phyloP scores from a whole-genome alignment of 2,888 invertebrate genomes.

The Fragum fragum region DNA sequence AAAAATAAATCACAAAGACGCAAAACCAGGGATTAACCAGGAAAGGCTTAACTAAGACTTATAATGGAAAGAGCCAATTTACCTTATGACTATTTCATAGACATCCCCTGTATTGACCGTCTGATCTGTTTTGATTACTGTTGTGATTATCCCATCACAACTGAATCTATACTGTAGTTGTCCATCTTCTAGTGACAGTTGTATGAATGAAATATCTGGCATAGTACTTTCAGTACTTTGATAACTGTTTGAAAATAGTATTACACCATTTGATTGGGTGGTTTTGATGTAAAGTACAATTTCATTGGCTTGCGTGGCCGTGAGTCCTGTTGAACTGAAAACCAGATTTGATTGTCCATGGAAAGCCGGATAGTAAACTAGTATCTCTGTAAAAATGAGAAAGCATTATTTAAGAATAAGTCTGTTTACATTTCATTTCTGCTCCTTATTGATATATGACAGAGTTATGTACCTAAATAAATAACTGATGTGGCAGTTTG shows the following conservation, averaged over 20 bases:
- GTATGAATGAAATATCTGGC: slow-evolving; percentile 26
- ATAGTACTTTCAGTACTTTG: neutral
- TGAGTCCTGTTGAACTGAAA: slow-evolving; percentile 32
- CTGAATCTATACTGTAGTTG: slow-evolving; percentile 40
- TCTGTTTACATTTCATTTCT: too few species aligned
- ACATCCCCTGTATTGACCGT: slow-evolving; percentile 39
- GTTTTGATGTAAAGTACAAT: slow-evolving; percentile 47
- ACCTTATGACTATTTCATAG: slow-evolving; percentile 51
- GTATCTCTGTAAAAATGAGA: slow-evolving; percentile 55
- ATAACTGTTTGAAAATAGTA: slow-evolving; percentile 40
- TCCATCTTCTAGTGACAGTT: slow-evolving; percentile 41
- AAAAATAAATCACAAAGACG: too few species aligned
- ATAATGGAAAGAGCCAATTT: neutral
- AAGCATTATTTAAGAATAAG: too few species aligned
- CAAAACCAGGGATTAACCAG: too few species aligned
- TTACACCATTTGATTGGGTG: slow-evolving; percentile 36
- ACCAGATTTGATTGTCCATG: slow-evolving; percentile 39
- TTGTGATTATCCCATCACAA: slow-evolving; percentile 42
- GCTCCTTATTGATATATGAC: too few species aligned
- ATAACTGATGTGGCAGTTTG: too few species aligned
- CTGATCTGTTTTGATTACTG: slow-evolving; percentile 14
- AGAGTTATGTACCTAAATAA: too few species aligned
- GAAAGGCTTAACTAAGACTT: too few species aligned
- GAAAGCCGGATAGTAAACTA: slow-evolving; percentile 50
- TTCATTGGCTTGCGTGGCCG: slow-evolving; percentile 46